Conservation (phyloP, 1,140 invertebrate species). For the Leptinotarsa defecta region DNA sequence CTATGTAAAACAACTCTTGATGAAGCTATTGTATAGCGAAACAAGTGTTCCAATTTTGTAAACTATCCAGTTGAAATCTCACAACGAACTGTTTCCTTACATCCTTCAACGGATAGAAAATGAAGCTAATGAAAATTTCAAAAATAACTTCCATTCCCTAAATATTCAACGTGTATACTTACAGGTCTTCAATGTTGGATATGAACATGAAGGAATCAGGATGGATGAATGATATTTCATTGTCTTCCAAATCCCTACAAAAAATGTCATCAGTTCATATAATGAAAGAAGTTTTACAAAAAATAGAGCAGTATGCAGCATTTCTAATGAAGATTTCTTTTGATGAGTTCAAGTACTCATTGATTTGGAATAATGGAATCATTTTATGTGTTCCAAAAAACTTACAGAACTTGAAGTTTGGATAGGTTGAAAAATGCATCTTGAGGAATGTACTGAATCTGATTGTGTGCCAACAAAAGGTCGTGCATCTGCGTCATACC, state of each 20-base stretch:
- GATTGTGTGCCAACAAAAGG: slow-evolving; percentile 83
- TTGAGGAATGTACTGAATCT: slow-evolving; percentile 72
- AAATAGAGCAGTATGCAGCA: too few relatives aligned
- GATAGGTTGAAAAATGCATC: slow-evolving; percentile 81
- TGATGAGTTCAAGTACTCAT: too few relatives aligned
- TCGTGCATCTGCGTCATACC: slow-evolving; percentile 79
- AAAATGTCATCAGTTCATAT: slow-evolving; percentile 3
- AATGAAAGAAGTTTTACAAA: too few relatives aligned
- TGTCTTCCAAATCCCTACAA: slow-evolving; percentile 86
- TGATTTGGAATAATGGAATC: not conserved
- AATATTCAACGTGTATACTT: slow-evolving; percentile 61
- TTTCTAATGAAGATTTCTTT: too few relatives aligned
- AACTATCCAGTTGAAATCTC: too few relatives aligned
- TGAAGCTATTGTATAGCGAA: too few relatives aligned
- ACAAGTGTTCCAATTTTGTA: too few relatives aligned
- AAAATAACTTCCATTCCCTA: too few relatives aligned
- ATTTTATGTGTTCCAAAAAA: slow-evolving; percentile 44
- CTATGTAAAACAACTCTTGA: too few relatives aligned
- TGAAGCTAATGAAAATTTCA: too few relatives aligned
- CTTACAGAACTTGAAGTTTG: slow-evolving; percentile 86
- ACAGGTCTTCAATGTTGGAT: slow-evolving; percentile 84
- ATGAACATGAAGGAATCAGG: slow-evolving; percentile 82
- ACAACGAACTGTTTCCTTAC: too few relatives aligned
- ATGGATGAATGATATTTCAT: slow-evolving; percentile 83
- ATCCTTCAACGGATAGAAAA: too few relatives aligned